Base-by-base conservation (phyloP, 2,888 invertebrate species). In the Chloroclysta siterata region DNA sequence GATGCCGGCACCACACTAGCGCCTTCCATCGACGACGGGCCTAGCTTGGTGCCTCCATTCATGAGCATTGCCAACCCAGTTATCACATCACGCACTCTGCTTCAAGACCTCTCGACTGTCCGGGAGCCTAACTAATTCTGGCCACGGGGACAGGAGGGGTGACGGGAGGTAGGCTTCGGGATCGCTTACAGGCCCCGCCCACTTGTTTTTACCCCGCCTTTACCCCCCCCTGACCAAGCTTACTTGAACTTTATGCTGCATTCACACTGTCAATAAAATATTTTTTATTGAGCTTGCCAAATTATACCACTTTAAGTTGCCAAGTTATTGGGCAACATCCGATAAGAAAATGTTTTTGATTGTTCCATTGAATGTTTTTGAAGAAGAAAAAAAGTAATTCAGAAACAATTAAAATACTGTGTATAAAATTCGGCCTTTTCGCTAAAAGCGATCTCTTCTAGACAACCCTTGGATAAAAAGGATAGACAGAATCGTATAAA, bases 1-100 rank as follows among this genome's bases (percentile, higher is more conserved):
- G 87, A 94, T 74, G 84, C 93, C 58, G 92, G 94, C 63, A 87
- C 88, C 28, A 74, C 76, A 50, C 72, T 79, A 2, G 69, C 61
- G 44, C 65, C 72, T 13, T 82, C 85, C 68, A 80, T 60, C 2
- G 78, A 72, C 2, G 78, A 72, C 0, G 77, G 65, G 39, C 82
- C 83, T 28, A 77, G 72, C 17, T 28, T 36, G 15, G 78, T 64
- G 29, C 77, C 74, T 48, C 76, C 74, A 51, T 89, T 88, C 88
- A 90, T 86, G 55, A 78, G 79, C 77, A 78, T 76, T 61, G 42
- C 54, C 17, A 59, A 55, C 15, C 47, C 48, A 44, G 11, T 54
- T 61, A n/a, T 47, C 60, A 57, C 64, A 65, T 66, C 46, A 51
- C 51, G 51, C 51, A 61, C 55, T 46, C n/a, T 4, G n/a, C 41